Evolutionary conservation across 1,140 invertebrate genomes (phyloP).

Genomic region (Ceratoteleas bidentatus): DNA sequence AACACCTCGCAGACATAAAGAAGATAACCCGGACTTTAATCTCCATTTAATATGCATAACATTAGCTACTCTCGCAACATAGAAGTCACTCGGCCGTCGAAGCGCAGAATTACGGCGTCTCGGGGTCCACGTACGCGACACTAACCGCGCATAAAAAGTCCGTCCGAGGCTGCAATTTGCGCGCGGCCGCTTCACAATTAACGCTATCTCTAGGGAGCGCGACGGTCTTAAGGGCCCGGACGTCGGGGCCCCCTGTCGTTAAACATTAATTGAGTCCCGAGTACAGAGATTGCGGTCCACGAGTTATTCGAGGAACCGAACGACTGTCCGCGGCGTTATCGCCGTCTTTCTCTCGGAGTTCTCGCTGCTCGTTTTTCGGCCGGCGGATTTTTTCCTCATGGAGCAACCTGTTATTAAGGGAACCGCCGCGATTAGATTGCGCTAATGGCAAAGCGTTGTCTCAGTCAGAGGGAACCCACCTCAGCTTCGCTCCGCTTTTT

Average conservation of each 20-base stretch:
- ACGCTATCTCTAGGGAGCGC: slow-evolving; percentile 50
- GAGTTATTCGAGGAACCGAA: slow-evolving; percentile 55
- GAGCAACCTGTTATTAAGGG: slow-evolving; percentile 67
- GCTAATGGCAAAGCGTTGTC: slow-evolving; percentile 75
- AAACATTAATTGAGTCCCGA: slow-evolving; percentile 65
- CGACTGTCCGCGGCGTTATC: slow-evolving; percentile 49
- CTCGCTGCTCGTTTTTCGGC: slow-evolving; percentile 43
- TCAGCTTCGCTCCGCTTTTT: slow-evolving; percentile 58
- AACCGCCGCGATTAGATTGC: slow-evolving; percentile 73
- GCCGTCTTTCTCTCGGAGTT: slow-evolving; percentile 23
- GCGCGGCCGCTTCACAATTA: slow-evolving; percentile 53
- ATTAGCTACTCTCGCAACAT: slow-evolving; percentile 52
- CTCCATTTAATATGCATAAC: slow-evolving; percentile 64
- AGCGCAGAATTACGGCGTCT: slow-evolving; percentile 45
- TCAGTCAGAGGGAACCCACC: slow-evolving; percentile 65
- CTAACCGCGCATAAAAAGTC: slow-evolving; percentile 26
- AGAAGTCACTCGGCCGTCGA: slow-evolving; percentile 55
- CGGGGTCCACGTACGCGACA: not conserved
- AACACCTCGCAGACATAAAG: slow-evolving; percentile 59
- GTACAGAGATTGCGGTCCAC: slow-evolving; percentile 58
- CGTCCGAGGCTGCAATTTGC: slow-evolving; percentile 51
- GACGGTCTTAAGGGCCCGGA: slow-evolving; percentile 35
- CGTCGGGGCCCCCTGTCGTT: slow-evolving; percentile 58
- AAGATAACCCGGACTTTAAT: slow-evolving; percentile 65
- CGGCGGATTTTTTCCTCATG: slow-evolving; percentile 48